Conservation (phyloP, 2,113 vertebrate species). For the Malurus melanocephalus region DNA sequence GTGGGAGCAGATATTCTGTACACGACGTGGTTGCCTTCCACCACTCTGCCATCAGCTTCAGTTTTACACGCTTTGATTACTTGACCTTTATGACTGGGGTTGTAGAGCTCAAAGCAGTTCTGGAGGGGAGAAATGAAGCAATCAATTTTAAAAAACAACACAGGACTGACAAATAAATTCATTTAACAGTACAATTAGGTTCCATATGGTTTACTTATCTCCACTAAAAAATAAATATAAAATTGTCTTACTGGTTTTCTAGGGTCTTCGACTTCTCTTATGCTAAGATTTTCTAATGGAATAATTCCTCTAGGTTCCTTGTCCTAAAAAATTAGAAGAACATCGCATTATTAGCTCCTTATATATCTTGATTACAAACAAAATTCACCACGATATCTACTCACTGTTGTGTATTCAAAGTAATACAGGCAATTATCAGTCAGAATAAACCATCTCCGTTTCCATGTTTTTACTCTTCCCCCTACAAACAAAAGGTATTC, state of each 20-base stretch:
- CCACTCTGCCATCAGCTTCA: constrained; percentile 92
- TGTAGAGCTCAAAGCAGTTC: constrained; percentile 98
- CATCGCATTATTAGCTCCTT: background rate
- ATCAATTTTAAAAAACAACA: background rate
- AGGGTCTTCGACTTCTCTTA: constrained; percentile 94
- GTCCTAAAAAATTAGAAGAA: constrained; percentile 73
- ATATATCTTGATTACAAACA: background rate
- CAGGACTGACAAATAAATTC: background rate
- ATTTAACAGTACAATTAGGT: background rate
- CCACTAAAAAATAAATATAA: background rate
- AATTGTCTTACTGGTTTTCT: constrained; percentile 85
- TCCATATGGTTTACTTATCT: background rate
- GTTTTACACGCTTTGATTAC: constrained; percentile 98
- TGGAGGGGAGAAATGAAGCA: constrained; percentile 43
- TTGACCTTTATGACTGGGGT: constrained; percentile 94
- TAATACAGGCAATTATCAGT: constrained; percentile 98
- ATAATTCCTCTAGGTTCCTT: constrained; percentile 97
- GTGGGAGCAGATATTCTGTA: constrained; percentile 97
- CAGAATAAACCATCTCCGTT: constrained; percentile 96
- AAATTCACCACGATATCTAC: constrained; percentile 38
- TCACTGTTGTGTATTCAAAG: constrained; percentile 97
- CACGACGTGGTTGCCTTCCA: constrained; percentile 96
- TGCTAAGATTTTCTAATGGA: constrained; percentile 95
- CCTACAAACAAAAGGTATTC: constrained; percentile 73
- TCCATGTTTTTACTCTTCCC: constrained; percentile 97